phyloP scores from a whole-genome alignment of 2,888 invertebrate genomes.

The Lithophane ornitopus region DNA sequence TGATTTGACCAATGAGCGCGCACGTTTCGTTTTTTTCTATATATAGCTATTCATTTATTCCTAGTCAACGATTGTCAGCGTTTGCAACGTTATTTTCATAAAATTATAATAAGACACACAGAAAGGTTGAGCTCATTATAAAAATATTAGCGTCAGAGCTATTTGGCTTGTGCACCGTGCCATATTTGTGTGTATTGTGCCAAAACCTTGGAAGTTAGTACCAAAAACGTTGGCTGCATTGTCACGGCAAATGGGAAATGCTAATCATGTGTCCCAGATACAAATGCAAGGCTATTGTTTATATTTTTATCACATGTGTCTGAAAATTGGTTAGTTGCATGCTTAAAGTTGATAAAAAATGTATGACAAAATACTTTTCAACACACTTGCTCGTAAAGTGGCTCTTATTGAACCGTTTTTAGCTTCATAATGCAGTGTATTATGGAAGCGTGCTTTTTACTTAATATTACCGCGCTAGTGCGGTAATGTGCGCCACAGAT shows the following conservation, averaged over 20 bases:
- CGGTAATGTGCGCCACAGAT: too few relatives aligned
- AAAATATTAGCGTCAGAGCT: conserved; percentile 37
- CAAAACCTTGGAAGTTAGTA: conserved; percentile 35
- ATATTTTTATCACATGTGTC: background rate
- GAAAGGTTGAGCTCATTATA: conserved; percentile 8
- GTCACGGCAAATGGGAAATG: conserved; percentile 37
- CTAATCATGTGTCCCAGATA: conserved; percentile 24
- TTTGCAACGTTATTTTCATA: background rate
- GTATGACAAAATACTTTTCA: background rate
- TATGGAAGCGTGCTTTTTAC: too few relatives aligned
- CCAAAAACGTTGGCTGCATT: conserved; percentile 12
- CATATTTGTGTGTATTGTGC: conserved; percentile 24
- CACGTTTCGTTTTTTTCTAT: too few relatives aligned
- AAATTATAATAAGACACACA: background rate
- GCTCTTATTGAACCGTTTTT: too few relatives aligned
- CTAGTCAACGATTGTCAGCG: background rate
- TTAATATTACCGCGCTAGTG: too few relatives aligned
- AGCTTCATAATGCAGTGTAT: too few relatives aligned
- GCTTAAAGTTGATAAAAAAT: too few relatives aligned
- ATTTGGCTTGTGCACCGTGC: conserved; percentile 43
- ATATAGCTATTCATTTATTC: background rate
- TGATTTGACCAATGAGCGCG: too few relatives aligned
- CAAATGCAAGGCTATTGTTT: background rate
- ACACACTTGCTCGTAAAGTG: too few relatives aligned
- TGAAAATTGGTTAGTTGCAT: background rate